A percentile compares a stretch with the other conserved stretches of the same genome.
Evolutionary conservation across 1,140 invertebrate genomes (phyloP).

Genomic region (Apis florea): DNA sequence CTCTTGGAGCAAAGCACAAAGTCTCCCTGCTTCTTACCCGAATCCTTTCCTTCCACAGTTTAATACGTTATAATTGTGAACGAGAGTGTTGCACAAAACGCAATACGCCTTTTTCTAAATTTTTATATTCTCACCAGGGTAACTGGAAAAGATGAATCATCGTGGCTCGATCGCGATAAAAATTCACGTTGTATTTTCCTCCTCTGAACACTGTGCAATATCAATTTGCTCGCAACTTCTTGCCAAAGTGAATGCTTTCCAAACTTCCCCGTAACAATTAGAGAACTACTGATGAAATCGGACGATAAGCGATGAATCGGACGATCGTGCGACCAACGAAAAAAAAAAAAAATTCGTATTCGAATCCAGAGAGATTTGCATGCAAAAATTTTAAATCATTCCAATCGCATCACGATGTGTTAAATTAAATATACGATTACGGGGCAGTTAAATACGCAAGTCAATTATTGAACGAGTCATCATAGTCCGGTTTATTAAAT

Average conservation of each 20-base stretch:
- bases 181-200: not conserved
- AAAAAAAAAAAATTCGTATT: not conserved
- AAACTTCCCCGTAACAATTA: slow-evolving; percentile 9
- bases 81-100: not conserved
- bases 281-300: not conserved
- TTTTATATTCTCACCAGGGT: not conserved
- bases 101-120: not conserved
- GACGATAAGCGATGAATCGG: not conserved
- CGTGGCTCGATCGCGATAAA: not conserved
- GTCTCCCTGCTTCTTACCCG: not conserved
- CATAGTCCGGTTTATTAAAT: not conserved
- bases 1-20: not conserved
- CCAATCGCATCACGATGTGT: not conserved
- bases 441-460: not conserved
- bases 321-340: too few relatives aligned
- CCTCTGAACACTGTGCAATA: slow-evolving; percentile 6
- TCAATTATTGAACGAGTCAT: not conserved
- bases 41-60: not conserved
- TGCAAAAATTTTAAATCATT: not conserved
- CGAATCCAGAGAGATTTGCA: not conserved
- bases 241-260: slow-evolving; percentile 14
- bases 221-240: slow-evolving; percentile 12
- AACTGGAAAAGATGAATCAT: slow-evolving; percentile 11
- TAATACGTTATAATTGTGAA: not conserved
- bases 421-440: slow-evolving; percentile 2